These are phyloP conservation scores for Eulacestoma nigropectus DNA, from an alignment of 2,113 vertebrate genomes.

Conservation along the genomic window DNA sequence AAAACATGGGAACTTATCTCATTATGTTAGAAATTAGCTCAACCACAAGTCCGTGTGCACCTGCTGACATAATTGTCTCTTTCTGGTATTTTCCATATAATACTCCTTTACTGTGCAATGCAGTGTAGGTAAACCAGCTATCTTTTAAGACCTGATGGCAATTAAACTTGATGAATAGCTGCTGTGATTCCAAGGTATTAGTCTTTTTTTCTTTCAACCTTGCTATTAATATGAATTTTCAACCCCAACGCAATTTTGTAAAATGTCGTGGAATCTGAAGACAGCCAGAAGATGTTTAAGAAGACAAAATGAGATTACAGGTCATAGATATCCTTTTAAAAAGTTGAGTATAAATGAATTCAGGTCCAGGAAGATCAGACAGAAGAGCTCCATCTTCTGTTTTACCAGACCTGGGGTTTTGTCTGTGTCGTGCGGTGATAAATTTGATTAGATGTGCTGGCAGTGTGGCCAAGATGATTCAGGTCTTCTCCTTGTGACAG, in stretches of 20 bases:
- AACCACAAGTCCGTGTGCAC: background rate
- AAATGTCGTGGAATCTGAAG: constrained; percentile 28
- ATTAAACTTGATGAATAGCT: constrained; percentile 55
- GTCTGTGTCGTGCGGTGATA: constrained; percentile 11
- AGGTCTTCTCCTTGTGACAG: constrained; percentile 8
- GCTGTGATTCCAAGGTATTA: constrained; percentile 18
- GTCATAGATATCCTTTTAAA: constrained; percentile 35
- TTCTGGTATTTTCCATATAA: background rate
- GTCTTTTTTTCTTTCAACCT: constrained; percentile 10
- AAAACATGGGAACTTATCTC: background rate
- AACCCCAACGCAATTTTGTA: background rate
- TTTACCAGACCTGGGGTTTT: constrained; percentile 23
- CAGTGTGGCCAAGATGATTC: constrained; percentile 7
- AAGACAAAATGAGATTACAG: constrained; percentile 49
- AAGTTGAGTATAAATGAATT: constrained; percentile 53
- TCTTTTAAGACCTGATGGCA: constrained; percentile 8
- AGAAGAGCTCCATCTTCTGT: constrained; percentile 48
- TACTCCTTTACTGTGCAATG: background rate
- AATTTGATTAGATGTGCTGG: constrained; percentile 37
- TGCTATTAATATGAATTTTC: constrained; percentile 40
- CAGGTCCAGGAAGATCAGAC: constrained; percentile 38
- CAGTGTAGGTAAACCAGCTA: background rate
- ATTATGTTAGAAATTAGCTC: background rate
- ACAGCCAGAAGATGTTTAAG: constrained; percentile 27
- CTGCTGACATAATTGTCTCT: constrained; percentile 20